Percentiles rank a stretch among this genome's conserved stretches.
These are phyloP conservation scores for Astreopora myriophthalma DNA, from an alignment of 64 coral and sea anemone genomes.

Conservation along the genomic window DNA sequence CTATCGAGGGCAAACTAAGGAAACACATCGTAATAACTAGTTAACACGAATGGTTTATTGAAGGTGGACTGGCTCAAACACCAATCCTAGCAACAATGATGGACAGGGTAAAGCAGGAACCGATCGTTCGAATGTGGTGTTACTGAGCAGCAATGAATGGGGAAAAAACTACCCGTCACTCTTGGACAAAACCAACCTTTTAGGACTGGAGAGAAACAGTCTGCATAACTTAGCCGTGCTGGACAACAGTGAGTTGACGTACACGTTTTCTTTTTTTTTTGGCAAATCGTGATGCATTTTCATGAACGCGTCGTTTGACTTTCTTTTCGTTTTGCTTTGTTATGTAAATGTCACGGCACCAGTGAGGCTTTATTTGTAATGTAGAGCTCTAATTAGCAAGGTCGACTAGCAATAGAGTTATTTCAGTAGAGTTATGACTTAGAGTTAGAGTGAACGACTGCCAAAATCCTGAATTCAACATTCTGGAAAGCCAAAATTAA, in stretches of 20 bases:
- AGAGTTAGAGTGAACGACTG: no score
- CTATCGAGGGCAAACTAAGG: not conserved
- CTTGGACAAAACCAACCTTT: conserved; percentile 70
- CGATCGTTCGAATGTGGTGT: conserved; percentile 84
- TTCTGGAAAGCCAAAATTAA: no score
- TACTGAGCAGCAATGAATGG: conserved; percentile 74
- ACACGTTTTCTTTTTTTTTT: not conserved
- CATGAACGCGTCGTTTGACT: no score
- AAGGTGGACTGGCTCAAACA: conserved; percentile 98
- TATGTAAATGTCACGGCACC: no score
- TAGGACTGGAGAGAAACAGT: conserved; percentile 77
- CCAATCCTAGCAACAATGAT: conserved; percentile 96
- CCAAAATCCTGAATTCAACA: no score
- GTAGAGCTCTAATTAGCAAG: no score
- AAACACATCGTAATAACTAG: not conserved
- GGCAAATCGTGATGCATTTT: no score
- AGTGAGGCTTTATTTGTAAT: no score
- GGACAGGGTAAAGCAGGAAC: conserved; percentile 95
- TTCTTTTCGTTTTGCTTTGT: no score
- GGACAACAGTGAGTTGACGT: conserved; percentile 8
- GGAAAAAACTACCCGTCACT: conserved; percentile 86
- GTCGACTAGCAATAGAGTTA: no score
- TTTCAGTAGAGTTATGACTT: no score
- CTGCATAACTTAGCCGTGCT: conserved; percentile 70
- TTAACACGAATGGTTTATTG: no score